Base-by-base conservation (phyloP, 2,797 vertebrate species). In the Halcyon smyrnensis region DNA sequence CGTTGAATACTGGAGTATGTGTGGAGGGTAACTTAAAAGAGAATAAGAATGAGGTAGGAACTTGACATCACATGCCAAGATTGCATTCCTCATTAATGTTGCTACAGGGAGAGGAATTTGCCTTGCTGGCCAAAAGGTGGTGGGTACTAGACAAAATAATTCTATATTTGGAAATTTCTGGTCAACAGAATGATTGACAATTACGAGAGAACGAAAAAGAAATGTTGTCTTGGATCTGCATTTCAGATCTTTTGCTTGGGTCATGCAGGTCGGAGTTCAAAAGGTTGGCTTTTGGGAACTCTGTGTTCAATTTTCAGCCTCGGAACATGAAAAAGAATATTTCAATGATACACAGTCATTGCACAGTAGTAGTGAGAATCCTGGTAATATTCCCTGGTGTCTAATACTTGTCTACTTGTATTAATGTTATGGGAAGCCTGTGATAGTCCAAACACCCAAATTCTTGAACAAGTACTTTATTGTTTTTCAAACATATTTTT, bases 101-200 rank as follows among this genome's bases (percentile, higher is more conserved):
- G 39, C 48, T 80, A 51, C 46, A 76, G 39, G 19, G 24, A 87
- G 43, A 74, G 65, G 82, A 84, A 92, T 95, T 76, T 70, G 28
- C 65, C 63, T 82, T 68, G 36, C 41, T 93, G 70, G 77, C 87
- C 36, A 94, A 76, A 90, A 76, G 59, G 54, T 93, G 46, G 19
- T 62, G 76, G 50, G 27, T 82, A 60, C 30, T 86, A 97, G 83
- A 95, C 87, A 94, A 96, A 85, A 96, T 89, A 95, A 94, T 88
- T 94, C 71, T 96, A 93, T 93, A 96, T 95, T 97, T 97, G 96
- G 96, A 97, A 87, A 85, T 88, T 96, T 97, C 84, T 96, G 79
- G 78, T 85, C 53, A 87, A 60, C 71, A 81, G 73, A 67, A 51
- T 94, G 79, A 93, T 88, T 87, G 84, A 87, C 70, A 86, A 45